Evolutionary conservation across 2,797 vertebrate genomes (phyloP), one percentile per base, ranked within the genome.

Genomic region (Thalassophryne amazonica): DNA sequence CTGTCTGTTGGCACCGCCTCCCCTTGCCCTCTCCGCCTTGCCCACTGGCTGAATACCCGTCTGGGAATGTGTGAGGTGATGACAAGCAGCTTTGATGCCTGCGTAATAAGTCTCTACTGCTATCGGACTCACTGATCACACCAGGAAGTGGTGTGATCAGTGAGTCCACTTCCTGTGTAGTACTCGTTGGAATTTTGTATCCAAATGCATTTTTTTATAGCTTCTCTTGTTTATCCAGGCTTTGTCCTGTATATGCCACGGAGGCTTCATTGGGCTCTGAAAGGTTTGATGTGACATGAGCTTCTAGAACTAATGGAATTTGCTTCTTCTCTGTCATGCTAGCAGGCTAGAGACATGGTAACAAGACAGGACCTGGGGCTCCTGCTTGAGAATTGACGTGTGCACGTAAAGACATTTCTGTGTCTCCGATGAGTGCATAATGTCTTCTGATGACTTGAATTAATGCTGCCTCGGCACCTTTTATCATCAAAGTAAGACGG

Each of bases 231-330:
- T 61, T 54, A 32, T 49, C 36, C 39, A 4, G 30, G 41, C 19
- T 58, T 65, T 43, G 36, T 12, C 15, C 45, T 54, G 17, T 66
- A 48, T 57, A n/a, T n/a, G n/a, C n/a, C n/a, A n/a, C n/a, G 68
- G 60, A 49, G 42, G 37, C 23, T 49, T 60, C 38, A 47, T 42
- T 65, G 38, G n/a, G 46, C 51, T 72, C 57, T 56, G 51, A 69
- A 71, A 57, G 38, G 38, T 39, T 64, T 62, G 76, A 84, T 60
- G 52, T 79, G 70, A 80, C 64, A 73, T 7, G 55, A 78, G 56
- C 77, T 80, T 77, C 64, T 82, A 69, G 65, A 76, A 58, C 42
- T 41, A 71, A 78, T 82, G 64, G 69, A 87, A 51, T 74, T 61
- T 51, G 65, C 60, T 47, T 68, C 42, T 76, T 59, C 38, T 66